These are phyloP conservation scores for Procambarus clarkii DNA, from an alignment of 1,140 invertebrate species.

Conservation along the genomic window DNA sequence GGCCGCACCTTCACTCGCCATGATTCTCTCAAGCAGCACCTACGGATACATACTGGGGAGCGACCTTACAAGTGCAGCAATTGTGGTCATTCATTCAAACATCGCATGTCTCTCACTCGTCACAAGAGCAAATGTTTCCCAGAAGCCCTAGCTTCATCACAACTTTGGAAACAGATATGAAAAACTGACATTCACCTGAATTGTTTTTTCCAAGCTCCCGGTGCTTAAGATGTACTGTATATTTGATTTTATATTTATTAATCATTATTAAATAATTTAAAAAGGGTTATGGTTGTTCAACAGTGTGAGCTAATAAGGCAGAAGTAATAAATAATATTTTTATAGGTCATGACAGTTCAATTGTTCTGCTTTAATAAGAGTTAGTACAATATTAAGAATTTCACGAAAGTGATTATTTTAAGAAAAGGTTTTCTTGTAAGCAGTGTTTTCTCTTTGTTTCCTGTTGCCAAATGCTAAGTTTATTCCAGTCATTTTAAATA, in stretches of 20 bases:
- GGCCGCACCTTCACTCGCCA: slow-evolving; percentile 64
- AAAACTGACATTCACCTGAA: background rate
- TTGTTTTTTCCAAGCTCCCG: background rate
- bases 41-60: slow-evolving; percentile 67
- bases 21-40: slow-evolving; percentile 70
- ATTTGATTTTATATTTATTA: background rate
- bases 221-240: background rate
- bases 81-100: slow-evolving; percentile 80
- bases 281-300: background rate
- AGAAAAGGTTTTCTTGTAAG: background rate
- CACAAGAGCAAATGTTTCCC: slow-evolving; percentile 53
- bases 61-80: slow-evolving; percentile 79
- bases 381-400: background rate
- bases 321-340: background rate
- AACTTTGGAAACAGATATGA: background rate
- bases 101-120: slow-evolving; percentile 57
- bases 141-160: background rate
- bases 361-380: background rate
- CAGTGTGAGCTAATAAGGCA: background rate
- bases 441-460: background rate
- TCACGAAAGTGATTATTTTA: background rate
- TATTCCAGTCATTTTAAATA: background rate
- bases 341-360: background rate
- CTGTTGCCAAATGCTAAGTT: background rate
- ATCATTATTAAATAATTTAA: background rate